Percentiles rank a stretch among this genome's conserved stretches.
Conservation (phyloP, 2,888 invertebrate species). For the Dryobota labecula region DNA sequence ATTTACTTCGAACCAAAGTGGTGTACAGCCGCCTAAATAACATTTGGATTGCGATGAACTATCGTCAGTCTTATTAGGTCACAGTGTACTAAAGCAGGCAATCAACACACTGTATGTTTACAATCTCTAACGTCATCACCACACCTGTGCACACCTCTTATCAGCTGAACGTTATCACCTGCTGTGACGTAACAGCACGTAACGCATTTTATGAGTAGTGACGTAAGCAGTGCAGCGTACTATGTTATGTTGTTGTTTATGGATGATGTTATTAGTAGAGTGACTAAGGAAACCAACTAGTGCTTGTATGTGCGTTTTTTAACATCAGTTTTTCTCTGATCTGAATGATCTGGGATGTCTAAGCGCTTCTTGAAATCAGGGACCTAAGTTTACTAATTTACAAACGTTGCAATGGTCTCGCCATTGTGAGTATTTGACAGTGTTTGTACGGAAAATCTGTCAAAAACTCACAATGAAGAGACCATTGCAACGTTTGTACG, state of each 20-base stretch:
- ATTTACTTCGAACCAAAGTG: too few relatives aligned
- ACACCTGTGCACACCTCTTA: constrained; percentile 49
- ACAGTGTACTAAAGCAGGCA: background rate
- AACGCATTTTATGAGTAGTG: constrained; percentile 16
- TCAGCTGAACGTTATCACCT: constrained; percentile 43
- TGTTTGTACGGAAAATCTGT: too few relatives aligned
- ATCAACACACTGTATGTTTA: background rate
- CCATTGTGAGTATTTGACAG: too few relatives aligned
- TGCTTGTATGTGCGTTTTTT: background rate
- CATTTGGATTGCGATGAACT: too few relatives aligned
- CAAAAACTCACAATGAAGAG: too few relatives aligned
- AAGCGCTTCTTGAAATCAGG: background rate
- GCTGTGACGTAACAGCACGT: constrained; percentile 31
- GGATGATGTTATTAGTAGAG: background rate
- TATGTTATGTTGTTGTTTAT: background rate
- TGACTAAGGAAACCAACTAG: background rate
- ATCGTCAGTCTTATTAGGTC: background rate
- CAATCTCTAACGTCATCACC: constrained; percentile 14
- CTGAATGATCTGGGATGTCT: background rate
- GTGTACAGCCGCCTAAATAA: too few relatives aligned
- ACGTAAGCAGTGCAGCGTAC: constrained; percentile 20
- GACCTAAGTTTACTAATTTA: too few relatives aligned
- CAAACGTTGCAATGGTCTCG: too few relatives aligned
- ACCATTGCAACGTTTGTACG: too few relatives aligned
- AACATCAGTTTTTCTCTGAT: background rate